These are phyloP conservation scores for Sebastes schlegelii DNA, from an alignment of 2,113 vertebrate genomes.

Conservation along the genomic window DNA sequence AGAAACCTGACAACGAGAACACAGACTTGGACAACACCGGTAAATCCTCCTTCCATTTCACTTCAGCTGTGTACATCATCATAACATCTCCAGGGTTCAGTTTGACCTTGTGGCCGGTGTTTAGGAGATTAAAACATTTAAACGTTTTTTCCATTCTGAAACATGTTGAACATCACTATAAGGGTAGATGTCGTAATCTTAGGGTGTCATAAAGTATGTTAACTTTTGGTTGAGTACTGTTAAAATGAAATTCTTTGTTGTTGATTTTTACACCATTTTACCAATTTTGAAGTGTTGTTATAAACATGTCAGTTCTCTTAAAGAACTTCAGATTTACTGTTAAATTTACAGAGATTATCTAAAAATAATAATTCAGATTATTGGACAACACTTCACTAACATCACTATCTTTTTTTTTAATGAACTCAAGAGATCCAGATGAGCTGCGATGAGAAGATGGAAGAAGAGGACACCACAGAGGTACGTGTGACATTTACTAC, in stretches of 20 bases:
- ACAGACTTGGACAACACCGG: slow-evolving; percentile 43
- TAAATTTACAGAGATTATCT: background rate
- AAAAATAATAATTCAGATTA: background rate
- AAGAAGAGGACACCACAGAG: slow-evolving; percentile 55
- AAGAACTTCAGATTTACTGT: background rate
- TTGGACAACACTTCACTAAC: too few species aligned
- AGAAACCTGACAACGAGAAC: slow-evolving; percentile 21
- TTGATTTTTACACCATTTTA: background rate
- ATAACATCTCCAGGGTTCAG: background rate
- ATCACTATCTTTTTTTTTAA: background rate
- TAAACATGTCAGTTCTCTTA: background rate
- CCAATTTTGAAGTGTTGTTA: background rate
- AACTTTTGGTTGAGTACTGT: background rate
- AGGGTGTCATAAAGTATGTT: background rate
- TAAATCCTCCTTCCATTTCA: slow-evolving; percentile 25
- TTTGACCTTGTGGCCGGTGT: background rate
- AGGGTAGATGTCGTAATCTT: background rate
- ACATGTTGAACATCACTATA: background rate
- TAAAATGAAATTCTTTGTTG: background rate
- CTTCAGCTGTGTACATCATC: background rate
- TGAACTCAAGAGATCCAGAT: slow-evolving; percentile 56
- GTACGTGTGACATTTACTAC: slow-evolving; percentile 21
- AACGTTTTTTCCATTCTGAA: too few species aligned
- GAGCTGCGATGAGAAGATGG: slow-evolving; percentile 49
- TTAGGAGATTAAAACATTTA: too few species aligned